These are phyloP conservation scores for Laticauda laticaudata DNA, from an alignment of 2,113 vertebrate genomes.

Conservation along the genomic window DNA sequence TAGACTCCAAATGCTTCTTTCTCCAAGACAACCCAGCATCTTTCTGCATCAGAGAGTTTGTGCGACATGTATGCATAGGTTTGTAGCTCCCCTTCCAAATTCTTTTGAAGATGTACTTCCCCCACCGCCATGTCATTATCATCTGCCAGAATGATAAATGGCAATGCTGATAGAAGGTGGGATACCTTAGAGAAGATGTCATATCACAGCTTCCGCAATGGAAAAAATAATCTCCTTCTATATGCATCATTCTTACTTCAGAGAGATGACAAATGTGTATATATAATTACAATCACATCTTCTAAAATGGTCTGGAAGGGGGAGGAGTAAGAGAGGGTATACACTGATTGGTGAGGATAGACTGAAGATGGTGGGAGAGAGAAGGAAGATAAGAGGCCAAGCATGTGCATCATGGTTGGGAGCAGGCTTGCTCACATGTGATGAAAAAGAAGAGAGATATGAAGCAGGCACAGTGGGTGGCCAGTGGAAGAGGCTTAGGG, in stretches of 20 bases:
- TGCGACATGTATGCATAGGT: too few species aligned
- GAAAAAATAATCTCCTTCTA: not conserved
- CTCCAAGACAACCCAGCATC: too few species aligned
- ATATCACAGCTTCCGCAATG: not conserved
- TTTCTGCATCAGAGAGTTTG: too few species aligned
- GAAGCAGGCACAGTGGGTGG: not conserved
- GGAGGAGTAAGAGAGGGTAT: not conserved
- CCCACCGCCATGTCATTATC: too few species aligned
- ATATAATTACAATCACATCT: not conserved
- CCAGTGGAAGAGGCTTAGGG: not conserved
- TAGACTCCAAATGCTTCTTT: too few species aligned
- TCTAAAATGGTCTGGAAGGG: not conserved
- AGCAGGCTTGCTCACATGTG: not conserved
- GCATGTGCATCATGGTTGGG: not conserved
- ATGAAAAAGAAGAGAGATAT: not conserved
- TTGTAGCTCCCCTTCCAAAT: too few species aligned
- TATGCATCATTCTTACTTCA: not conserved
- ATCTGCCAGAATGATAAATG: too few species aligned
- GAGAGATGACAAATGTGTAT: not conserved
- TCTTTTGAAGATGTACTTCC: too few species aligned
- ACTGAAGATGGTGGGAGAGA: not conserved
- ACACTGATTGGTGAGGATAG: not conserved
- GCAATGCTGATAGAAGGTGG: not conserved
- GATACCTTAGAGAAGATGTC: not conserved
- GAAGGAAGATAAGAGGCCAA: not conserved